Evolutionary conservation across 2,888 invertebrate genomes (phyloP).

Genomic region (Stegana nigrithorax): DNA sequence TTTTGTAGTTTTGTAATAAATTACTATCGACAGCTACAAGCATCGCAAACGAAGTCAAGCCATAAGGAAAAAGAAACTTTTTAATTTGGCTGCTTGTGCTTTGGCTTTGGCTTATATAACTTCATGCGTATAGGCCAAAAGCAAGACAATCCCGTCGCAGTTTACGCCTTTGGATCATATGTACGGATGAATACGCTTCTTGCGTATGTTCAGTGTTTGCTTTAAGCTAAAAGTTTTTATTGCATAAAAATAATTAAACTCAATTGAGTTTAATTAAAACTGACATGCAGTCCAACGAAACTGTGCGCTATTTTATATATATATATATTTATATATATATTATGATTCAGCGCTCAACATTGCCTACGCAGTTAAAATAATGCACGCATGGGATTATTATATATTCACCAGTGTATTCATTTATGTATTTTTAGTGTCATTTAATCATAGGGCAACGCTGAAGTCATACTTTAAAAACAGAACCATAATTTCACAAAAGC

Average conservation of each 20-base stretch:
- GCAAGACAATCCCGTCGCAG: too few species aligned
- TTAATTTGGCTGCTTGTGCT: not conserved
- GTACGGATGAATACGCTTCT: too few species aligned
- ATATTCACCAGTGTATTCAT: too few species aligned
- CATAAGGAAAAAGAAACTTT: not conserved
- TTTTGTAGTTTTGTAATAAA: constrained; percentile 5
- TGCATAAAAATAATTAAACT: constrained; percentile 59
- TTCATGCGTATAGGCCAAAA: not conserved
- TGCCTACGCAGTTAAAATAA: not conserved
- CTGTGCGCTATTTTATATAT: not conserved
- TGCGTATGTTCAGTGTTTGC: constrained; percentile 15
- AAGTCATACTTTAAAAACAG: not conserved
- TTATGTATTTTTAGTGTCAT: too few species aligned
- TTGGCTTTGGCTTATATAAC: constrained; percentile 5
- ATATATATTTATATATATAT: constrained; percentile 10
- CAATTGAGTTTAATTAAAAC: constrained; percentile 60
- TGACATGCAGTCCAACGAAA: constrained; percentile 37
- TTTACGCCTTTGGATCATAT: too few species aligned
- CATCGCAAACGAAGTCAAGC: not conserved
- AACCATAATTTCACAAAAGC: not conserved
- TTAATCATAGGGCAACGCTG: too few species aligned
- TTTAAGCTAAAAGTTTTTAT: constrained; percentile 53
- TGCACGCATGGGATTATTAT: not conserved
- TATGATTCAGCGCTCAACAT: not conserved
- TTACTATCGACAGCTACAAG: constrained; percentile 1